Evolutionary conservation across 2,797 vertebrate genomes (phyloP), one percentile per base, ranked within the genome.

Genomic region (Telmatherina bonti): DNA sequence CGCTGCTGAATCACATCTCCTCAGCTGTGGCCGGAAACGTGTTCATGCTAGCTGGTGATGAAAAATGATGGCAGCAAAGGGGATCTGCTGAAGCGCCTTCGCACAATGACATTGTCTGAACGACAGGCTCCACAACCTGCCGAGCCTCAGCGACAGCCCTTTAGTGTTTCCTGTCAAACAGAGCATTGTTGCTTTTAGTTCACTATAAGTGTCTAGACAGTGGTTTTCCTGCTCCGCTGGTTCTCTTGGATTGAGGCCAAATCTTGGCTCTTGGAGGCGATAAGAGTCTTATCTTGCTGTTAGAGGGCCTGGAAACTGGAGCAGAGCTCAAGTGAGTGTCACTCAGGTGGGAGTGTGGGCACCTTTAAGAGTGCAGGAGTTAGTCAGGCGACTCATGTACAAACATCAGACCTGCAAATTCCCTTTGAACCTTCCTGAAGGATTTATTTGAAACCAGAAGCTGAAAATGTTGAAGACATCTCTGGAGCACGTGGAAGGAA

Each of bases 141-240:
- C 74, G 86, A 78, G 89, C 89, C 86, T 88, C 90, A 80, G 89
- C 91, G 88, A 93, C 92, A 94, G 89, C 85, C 92, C 91, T 91
- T 94, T 92, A 93, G 92, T 94, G 92, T 93, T 93, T 94, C 86
- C 92, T 94, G 93, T 94, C 93, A 95, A 93, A 94, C 90, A 72
- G 89, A 88, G 88, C 92, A 92, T 93, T 93, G 93, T 93, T 91
- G 89, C 91, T 91, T 90, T 93, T 93, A 92, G 90, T 92, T 94
- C 93, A 87, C 91, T 91, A 94, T 93, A 92, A 94, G 93, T 94
- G 94, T 95, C 94, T 95, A 95, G 94, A 94, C 94, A 93, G 93
- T 94, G 94, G 93, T 94, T 93, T 94, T 92, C 88, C 90, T 94
- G 94, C 93, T 94, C 91, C 84, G 88, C 84, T 94, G 93, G 90